Percentiles rank a stretch among this genome's conserved stretches.
Conservation (phyloP, 2,113 vertebrate genomes). For the Meriones unguiculatus region DNA sequence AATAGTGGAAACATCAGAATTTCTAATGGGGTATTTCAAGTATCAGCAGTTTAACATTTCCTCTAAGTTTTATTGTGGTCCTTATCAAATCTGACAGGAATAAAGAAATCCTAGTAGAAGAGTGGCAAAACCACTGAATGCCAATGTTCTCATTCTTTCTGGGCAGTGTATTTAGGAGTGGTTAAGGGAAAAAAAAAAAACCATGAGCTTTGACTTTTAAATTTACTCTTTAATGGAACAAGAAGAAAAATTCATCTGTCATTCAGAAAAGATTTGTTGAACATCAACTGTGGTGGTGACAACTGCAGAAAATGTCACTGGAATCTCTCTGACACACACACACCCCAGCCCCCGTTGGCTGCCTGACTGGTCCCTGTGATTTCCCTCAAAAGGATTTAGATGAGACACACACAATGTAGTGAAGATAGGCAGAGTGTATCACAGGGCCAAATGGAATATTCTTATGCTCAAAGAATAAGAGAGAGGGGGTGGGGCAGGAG, state of each 20-base stretch:
- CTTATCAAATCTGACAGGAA: conserved; percentile 61
- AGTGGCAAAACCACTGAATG: neutral
- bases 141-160: neutral
- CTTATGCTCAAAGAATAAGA: neutral
- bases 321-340: neutral
- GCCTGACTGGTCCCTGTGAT: neutral
- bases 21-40: conserved; percentile 82
- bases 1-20: conserved; percentile 78
- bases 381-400: neutral
- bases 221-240: conserved; percentile 29
- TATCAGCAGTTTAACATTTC: conserved; percentile 81
- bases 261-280: conserved; percentile 34
- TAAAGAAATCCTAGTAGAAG: conserved; percentile 35
- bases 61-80: conserved; percentile 59
- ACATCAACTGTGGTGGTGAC: neutral
- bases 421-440: neutral
- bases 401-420: neutral
- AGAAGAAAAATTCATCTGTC: conserved; percentile 9
- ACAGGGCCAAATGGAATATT: neutral
- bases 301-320: neutral
- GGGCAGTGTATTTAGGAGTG: conserved; percentile 26
- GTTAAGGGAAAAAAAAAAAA: conserved; percentile 20
- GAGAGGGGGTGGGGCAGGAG: neutral
- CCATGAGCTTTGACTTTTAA: conserved; percentile 43
- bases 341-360: neutral